Percentiles rank a stretch among this genome's conserved stretches.
These are phyloP conservation scores for Margarornis squamiger DNA, from an alignment of 2,797 vertebrate species.

Conservation along the genomic window DNA sequence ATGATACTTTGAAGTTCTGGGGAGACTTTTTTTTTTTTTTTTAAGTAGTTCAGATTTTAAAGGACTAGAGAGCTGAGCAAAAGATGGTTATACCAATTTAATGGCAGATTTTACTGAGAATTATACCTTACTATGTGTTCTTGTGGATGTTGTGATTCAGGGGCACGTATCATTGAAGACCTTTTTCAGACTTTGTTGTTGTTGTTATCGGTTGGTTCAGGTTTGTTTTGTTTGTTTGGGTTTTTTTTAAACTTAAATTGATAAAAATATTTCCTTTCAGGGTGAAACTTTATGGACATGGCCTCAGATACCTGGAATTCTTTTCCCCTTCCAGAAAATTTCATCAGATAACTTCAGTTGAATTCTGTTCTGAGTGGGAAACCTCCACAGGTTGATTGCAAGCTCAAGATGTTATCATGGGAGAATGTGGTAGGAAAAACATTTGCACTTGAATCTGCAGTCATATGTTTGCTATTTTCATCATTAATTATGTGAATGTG, in stretches of 20 bases:
- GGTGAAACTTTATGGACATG: not conserved
- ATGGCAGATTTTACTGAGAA: not conserved
- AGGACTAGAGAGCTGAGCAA: not conserved
- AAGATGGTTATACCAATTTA: not conserved
- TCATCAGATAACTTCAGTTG: not conserved
- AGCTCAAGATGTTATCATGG: not conserved
- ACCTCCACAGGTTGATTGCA: not conserved
- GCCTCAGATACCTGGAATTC: not conserved
- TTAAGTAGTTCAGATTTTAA: not conserved
- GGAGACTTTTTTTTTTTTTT: not conserved
- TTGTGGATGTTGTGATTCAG: not conserved
- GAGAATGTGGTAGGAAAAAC: not conserved
- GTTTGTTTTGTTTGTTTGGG: not conserved
- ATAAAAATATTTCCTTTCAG: not conserved
- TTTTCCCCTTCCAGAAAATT: not conserved
- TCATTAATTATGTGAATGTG: not conserved
- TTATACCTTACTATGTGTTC: not conserved
- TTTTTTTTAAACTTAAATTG: not conserved
- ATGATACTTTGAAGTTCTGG: not conserved
- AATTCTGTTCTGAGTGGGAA: not conserved
- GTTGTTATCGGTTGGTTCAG: not conserved
- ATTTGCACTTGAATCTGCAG: not conserved
- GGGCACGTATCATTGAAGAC: rapidly evolving
- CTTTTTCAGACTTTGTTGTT: not conserved
- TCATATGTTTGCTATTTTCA: not conserved